phyloP scores from a whole-genome alignment of 2,888 invertebrate genomes.

The Scrobipalpa costella region DNA sequence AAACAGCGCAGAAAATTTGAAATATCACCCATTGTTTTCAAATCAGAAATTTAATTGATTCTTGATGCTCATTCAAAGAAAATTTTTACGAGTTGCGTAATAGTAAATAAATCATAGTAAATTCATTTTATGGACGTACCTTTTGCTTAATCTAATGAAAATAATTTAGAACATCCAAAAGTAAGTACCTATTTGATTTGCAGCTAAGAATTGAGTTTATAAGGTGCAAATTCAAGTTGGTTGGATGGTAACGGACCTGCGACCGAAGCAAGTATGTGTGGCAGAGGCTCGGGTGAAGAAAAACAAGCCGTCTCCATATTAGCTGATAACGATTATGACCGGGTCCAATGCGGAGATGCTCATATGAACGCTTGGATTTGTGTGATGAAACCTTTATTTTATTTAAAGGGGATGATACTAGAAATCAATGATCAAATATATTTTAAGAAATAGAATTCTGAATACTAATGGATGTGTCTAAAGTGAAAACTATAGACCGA shows the following conservation, averaged over 20 bases:
- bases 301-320: slow-evolving; percentile 61
- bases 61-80: too few species aligned
- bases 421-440: neutral
- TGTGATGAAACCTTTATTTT: slow-evolving; percentile 32
- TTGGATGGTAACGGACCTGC: slow-evolving; percentile 56
- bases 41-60: too few species aligned
- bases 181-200: neutral
- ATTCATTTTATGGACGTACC: too few species aligned
- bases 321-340: slow-evolving; percentile 62
- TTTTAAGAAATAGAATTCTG: neutral
- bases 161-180: too few species aligned
- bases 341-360: slow-evolving; percentile 45
- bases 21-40: too few species aligned
- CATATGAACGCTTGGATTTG: slow-evolving; percentile 23
- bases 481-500: too few species aligned
- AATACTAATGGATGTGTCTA: too few species aligned
- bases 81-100: too few species aligned
- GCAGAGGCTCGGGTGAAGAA: slow-evolving; percentile 54
- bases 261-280: slow-evolving; percentile 61
- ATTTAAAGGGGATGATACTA: neutral
- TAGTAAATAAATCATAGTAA: too few species aligned
- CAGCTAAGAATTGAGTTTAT: slow-evolving; percentile 1
- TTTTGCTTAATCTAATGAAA: too few species aligned
- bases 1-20: too few species aligned
- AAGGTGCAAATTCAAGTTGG: slow-evolving; percentile 27